Conservation (phyloP, 2,113 vertebrate genomes). For the Dasyornis broadbenti region DNA sequence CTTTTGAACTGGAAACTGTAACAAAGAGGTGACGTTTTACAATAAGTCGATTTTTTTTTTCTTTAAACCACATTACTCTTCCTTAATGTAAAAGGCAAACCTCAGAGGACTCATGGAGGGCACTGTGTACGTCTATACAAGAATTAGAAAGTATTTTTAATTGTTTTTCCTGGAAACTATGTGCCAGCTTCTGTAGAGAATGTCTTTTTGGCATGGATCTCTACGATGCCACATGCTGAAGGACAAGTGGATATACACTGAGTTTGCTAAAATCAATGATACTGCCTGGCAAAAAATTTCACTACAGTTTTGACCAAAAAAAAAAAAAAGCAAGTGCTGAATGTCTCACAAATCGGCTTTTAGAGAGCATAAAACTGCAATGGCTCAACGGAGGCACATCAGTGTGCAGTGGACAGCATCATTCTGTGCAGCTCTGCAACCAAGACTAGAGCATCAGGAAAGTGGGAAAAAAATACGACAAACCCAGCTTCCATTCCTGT, state of each 20-base stretch:
- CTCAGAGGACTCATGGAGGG: slow-evolving; percentile 18
- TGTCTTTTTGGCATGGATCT: background rate
- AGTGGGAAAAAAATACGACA: background rate
- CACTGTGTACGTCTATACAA: background rate
- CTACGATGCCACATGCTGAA: background rate
- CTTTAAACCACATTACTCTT: background rate
- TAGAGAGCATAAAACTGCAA: background rate
- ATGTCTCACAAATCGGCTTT: background rate
- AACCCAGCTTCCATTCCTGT: background rate
- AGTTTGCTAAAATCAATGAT: background rate
- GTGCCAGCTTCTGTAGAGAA: background rate
- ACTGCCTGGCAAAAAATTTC: background rate
- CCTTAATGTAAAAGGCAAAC: background rate
- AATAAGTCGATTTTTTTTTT: background rate
- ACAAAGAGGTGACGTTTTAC: background rate
- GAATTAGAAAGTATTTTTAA: background rate
- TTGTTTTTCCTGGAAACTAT: slow-evolving; percentile 7
- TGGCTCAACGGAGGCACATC: background rate
- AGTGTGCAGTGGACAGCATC: background rate
- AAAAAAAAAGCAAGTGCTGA: background rate
- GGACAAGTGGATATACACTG: background rate
- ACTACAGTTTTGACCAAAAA: background rate
- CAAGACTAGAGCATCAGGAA: background rate
- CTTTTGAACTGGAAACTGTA: background rate
- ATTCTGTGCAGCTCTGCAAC: background rate